Evolutionary conservation across 2,797 vertebrate species (phyloP).

Genomic region (Liparis tanakae): DNA sequence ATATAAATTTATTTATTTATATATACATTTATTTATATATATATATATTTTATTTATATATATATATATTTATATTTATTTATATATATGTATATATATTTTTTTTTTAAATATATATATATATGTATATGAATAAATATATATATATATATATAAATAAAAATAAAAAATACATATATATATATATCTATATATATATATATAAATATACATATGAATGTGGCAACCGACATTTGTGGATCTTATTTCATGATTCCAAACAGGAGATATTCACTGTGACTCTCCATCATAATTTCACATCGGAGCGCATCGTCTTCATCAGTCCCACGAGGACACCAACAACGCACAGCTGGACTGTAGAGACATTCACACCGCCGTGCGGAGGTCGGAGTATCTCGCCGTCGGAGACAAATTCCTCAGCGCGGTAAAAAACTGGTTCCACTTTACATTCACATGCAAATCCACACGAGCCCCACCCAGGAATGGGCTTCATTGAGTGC

Average conservation of each 20-base stretch:
- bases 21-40: too few species aligned
- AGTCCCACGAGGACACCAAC: conserved; percentile 7
- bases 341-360: conserved; percentile 1
- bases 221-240: too few species aligned
- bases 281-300: not conserved
- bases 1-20: too few species aligned
- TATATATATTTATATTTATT: too few species aligned
- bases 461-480: conserved; percentile 30
- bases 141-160: too few species aligned
- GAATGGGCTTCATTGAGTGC: conserved; percentile 48
- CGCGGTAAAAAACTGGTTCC: conserved; percentile 2
- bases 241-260: not conserved
- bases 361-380: not conserved
- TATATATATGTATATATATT: too few species aligned
- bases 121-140: too few species aligned
- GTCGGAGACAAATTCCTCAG: conserved; percentile 28
- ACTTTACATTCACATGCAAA: conserved; percentile 65
- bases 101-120: too few species aligned
- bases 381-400: not conserved
- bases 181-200: too few species aligned
- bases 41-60: too few species aligned
- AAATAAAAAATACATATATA: too few species aligned
- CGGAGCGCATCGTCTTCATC: not conserved
- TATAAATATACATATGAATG: too few species aligned
- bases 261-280: not conserved